Conservation (phyloP, 2,888 invertebrate species). For the Mimachlamys varia region DNA sequence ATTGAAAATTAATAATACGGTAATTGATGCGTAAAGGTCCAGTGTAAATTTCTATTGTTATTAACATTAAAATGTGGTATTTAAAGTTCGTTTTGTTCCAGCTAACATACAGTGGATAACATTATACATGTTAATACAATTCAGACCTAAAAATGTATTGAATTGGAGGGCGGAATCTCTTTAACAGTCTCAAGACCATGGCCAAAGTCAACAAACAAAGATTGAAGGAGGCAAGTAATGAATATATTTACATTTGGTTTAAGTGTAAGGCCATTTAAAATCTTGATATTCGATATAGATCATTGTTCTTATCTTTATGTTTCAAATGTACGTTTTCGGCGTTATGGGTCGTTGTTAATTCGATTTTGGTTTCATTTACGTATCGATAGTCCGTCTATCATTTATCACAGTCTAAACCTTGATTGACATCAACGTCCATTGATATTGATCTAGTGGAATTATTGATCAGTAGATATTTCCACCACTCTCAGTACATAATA, state of each 20-base stretch:
- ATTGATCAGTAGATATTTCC: background rate
- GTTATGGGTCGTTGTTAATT: background rate
- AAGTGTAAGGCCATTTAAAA: background rate
- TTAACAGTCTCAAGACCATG: background rate
- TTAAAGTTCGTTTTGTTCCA: slow-evolving; percentile 1
- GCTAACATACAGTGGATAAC: background rate
- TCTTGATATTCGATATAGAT: background rate
- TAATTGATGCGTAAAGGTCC: background rate
- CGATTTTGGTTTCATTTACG: background rate
- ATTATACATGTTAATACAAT: background rate
- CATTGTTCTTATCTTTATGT: background rate
- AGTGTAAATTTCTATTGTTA: background rate
- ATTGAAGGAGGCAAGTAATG: background rate
- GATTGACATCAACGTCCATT: background rate
- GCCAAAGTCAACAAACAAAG: slow-evolving; percentile 5
- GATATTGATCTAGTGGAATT: background rate
- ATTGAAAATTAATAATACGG: slow-evolving; percentile 21
- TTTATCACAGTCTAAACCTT: slow-evolving; percentile 22
- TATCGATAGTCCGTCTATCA: background rate
- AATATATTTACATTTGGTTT: background rate
- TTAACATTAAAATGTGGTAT: background rate
- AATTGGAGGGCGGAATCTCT: background rate
- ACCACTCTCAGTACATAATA: background rate
- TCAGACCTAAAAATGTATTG: background rate
- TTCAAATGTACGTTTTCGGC: background rate